phyloP scores from a whole-genome alignment of 2,113 vertebrate species.

The Halcyon senegalensis region DNA sequence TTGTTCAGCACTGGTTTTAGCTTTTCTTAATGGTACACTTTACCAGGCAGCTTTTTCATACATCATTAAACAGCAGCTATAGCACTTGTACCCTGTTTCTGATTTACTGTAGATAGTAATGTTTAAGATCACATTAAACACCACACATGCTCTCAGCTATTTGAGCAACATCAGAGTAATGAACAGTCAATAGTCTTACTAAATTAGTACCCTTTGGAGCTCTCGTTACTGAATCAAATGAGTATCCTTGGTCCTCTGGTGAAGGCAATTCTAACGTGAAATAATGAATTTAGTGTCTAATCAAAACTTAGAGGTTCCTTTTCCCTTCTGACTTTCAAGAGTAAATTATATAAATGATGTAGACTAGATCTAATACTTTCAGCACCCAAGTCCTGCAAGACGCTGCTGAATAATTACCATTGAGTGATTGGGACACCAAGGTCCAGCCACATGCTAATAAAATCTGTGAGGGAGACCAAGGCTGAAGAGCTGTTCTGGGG shows the following conservation, averaged over 20 bases:
- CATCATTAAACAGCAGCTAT: constrained; percentile 88
- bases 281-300: constrained; percentile 67
- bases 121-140: constrained; percentile 79
- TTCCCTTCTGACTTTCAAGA: constrained; percentile 46
- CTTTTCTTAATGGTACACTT: constrained; percentile 91
- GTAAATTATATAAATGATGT: constrained; percentile 27
- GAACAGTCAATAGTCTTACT: constrained; percentile 75
- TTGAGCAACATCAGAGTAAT: constrained; percentile 74
- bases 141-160: constrained; percentile 73
- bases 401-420: not conserved
- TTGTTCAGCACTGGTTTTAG: constrained; percentile 74
- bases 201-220: constrained; percentile 70
- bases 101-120: constrained; percentile 80
- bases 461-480: not conserved
- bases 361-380: constrained; percentile 17
- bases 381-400: constrained; percentile 17
- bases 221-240: constrained; percentile 67
- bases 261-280: constrained; percentile 42
- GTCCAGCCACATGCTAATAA: not conserved
- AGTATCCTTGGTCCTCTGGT: constrained; percentile 65
- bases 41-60: constrained; percentile 84
- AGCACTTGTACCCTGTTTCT: constrained; percentile 71
- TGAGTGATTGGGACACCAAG: not conserved
- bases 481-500: not conserved
- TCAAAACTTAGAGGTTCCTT: constrained; percentile 60